Evolutionary conservation across 1,140 invertebrate genomes (phyloP).

Genomic region (Saccostrea echinata): DNA sequence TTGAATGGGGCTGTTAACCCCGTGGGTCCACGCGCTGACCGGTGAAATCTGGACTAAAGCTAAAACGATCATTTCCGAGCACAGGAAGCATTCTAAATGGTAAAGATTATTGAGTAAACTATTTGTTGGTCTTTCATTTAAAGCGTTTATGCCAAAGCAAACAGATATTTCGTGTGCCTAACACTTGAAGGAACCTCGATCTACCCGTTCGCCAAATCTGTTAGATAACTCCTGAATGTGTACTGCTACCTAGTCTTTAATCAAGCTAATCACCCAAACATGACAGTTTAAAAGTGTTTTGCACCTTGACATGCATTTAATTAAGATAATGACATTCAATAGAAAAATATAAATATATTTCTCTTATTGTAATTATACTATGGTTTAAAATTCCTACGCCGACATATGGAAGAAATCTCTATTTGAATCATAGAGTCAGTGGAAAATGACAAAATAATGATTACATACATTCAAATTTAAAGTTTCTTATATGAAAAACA

Average conservation of each 20-base stretch:
- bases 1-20: neutral
- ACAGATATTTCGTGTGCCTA: neutral
- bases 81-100: neutral
- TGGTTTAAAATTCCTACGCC: too few species aligned
- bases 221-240: neutral
- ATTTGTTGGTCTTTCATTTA: conserved; percentile 22
- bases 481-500: too few species aligned
- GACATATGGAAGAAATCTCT: too few species aligned
- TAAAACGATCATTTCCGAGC: neutral
- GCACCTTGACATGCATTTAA: neutral
- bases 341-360: too few species aligned
- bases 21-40: neutral
- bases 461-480: too few species aligned
- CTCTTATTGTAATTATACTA: too few species aligned
- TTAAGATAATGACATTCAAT: too few species aligned
- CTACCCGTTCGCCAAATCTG: neutral
- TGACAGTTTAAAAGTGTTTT: neutral
- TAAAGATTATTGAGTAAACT: neutral
- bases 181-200: conserved; percentile 4
- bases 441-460: too few species aligned
- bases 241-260: neutral
- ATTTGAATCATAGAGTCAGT: too few species aligned
- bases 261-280: neutral
- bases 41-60: neutral
- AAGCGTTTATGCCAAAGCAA: conserved; percentile 28